Percentiles rank a stretch among this genome's conserved stretches.
These are phyloP conservation scores for Oxygymnocypris stewartii DNA, from an alignment of 2,113 vertebrate species.

Conservation along the genomic window DNA sequence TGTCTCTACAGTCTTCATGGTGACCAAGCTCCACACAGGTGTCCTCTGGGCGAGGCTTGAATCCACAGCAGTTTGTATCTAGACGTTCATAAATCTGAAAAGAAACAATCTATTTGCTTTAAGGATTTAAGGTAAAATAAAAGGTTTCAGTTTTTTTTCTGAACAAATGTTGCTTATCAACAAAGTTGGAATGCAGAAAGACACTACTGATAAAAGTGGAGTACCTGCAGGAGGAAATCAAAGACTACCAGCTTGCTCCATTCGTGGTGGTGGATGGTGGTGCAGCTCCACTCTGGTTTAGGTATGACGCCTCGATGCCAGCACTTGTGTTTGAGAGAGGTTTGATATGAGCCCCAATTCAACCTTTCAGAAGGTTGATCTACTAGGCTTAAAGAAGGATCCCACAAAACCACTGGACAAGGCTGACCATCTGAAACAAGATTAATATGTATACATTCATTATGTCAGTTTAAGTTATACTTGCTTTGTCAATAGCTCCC, in stretches of 20 bases:
- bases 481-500: background rate
- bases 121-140: background rate
- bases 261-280: constrained; percentile 85
- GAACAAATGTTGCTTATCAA: background rate
- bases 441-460: background rate
- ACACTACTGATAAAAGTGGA: too few species aligned
- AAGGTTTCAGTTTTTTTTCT: background rate
- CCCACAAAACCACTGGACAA: constrained; percentile 85
- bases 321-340: constrained; percentile 83
- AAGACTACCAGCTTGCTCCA: constrained; percentile 95
- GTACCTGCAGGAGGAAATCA: constrained; percentile 94
- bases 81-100: constrained; percentile 89
- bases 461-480: background rate
- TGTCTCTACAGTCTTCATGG: constrained; percentile 75
- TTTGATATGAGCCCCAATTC: constrained; percentile 88
- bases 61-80: constrained; percentile 94
- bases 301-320: constrained; percentile 85
- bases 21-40: constrained; percentile 75
- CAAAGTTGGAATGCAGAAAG: background rate
- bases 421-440: constrained; percentile 76
- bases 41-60: constrained; percentile 87
- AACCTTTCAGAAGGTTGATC: constrained; percentile 76
- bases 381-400: constrained; percentile 77
- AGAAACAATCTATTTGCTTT: background rate
- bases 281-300: constrained; percentile 83